Evolutionary conservation across 2,888 invertebrate species (phyloP).

Genomic region (Philonicus albiceps): DNA sequence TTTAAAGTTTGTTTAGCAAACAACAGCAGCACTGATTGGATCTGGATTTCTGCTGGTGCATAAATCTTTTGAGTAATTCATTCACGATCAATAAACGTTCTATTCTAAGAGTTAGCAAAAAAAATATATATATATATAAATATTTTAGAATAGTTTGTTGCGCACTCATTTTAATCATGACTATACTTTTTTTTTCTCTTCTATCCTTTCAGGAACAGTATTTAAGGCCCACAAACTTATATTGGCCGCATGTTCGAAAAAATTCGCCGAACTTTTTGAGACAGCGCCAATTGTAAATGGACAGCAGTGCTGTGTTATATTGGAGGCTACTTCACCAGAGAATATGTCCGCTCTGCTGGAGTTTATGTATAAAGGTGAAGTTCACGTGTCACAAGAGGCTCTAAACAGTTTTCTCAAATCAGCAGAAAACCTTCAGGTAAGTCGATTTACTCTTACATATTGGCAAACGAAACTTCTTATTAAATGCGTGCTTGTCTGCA

Average conservation of each 20-base stretch:
- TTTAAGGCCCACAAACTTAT: conserved; percentile 92
- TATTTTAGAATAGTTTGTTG: not conserved
- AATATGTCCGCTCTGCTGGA: conserved; percentile 91
- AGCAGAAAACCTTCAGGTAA: conserved; percentile 84
- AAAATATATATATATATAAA: not conserved
- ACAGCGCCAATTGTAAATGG: conserved; percentile 78
- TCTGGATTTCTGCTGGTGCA: not conserved
- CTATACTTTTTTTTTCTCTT: not conserved
- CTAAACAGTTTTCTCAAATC: conserved; percentile 90
- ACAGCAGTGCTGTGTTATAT: conserved; percentile 80
- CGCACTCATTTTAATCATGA: not conserved
- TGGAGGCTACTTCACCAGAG: conserved; percentile 88
- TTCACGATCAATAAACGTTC: not conserved
- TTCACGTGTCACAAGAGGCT: conserved; percentile 91
- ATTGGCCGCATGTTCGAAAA: conserved; percentile 91
- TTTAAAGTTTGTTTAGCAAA: not conserved
- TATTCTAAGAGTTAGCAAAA: not conserved
- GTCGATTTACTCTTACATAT: too few species aligned
- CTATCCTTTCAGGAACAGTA: conserved; percentile 75
- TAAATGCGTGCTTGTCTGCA: too few species aligned
- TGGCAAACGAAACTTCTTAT: not conserved
- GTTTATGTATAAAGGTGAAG: conserved; percentile 95
- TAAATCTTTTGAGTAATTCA: not conserved
- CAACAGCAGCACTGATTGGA: not conserved
- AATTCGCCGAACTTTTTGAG: conserved; percentile 90